Evolutionary conservation across 1,140 invertebrate species (phyloP).

Genomic region (Akabosia matsudoensis): DNA sequence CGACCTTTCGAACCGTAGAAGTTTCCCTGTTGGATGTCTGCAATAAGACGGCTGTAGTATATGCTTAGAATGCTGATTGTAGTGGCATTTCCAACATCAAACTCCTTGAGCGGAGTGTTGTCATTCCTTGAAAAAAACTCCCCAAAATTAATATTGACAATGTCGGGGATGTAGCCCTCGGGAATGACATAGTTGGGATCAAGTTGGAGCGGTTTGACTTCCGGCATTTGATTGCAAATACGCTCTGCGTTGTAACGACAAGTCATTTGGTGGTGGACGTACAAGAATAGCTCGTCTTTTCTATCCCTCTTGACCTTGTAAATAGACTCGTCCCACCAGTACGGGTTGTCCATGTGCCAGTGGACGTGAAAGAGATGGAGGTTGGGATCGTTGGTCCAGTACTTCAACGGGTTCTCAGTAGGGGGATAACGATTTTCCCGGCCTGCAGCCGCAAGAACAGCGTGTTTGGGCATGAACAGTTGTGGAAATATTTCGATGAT

Average conservation of each 20-base stretch:
- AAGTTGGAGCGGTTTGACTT: background rate
- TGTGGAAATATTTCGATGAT: background rate
- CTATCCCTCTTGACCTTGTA: background rate
- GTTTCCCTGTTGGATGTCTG: background rate
- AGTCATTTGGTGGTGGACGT: conserved; percentile 49
- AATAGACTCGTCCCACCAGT: background rate
- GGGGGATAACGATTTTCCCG: background rate
- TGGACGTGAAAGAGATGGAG: background rate
- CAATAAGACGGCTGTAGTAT: background rate
- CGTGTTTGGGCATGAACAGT: background rate
- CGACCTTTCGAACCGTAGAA: background rate
- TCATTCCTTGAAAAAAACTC: background rate
- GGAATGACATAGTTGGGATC: background rate
- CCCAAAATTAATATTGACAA: background rate
- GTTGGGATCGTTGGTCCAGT: background rate
- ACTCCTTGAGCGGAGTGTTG: background rate
- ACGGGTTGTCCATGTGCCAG: conserved; percentile 4
- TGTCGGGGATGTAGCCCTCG: background rate
- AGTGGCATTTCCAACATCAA: background rate
- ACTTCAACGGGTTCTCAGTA: background rate
- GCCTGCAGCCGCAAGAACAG: background rate
- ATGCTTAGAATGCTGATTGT: background rate
- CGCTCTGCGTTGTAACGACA: conserved; percentile 51
- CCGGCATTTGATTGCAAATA: conserved; percentile 45
- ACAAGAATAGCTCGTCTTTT: conserved; percentile 28